phyloP scores from a whole-genome alignment of 2,888 invertebrate species.

The Drosophila limbata region DNA sequence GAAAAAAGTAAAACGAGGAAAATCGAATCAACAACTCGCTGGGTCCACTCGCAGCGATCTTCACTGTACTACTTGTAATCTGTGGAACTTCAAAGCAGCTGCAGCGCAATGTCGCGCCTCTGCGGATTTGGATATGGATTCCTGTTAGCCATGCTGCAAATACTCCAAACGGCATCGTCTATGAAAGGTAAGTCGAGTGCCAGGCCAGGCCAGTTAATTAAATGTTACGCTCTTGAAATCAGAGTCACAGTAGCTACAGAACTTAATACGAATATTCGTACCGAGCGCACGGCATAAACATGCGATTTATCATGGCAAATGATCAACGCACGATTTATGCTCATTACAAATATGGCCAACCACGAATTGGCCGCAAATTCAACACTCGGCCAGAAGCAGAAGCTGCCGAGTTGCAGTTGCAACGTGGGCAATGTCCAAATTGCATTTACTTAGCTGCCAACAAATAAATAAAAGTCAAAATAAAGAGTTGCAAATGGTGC shows the following conservation, averaged over 20 bases:
- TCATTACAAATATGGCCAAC: slow-evolving; percentile 80
- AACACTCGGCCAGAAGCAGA: slow-evolving; percentile 39
- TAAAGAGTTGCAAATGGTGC: slow-evolving; percentile 80
- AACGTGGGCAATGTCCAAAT: slow-evolving; percentile 72
- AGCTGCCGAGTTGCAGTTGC: slow-evolving; percentile 17
- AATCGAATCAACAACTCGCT: slow-evolving; percentile 25
- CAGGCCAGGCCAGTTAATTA: slow-evolving; percentile 63
- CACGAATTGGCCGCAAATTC: slow-evolving; percentile 66
- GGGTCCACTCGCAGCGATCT: slow-evolving; percentile 22
- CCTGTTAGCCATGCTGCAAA: slow-evolving; percentile 62
- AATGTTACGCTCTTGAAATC: slow-evolving; percentile 66
- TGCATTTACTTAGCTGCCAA: slow-evolving; percentile 80
- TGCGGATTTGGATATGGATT: slow-evolving; percentile 58
- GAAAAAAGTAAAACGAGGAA: slow-evolving; percentile 43
- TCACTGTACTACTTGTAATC: slow-evolving; percentile 20
- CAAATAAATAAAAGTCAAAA: slow-evolving; percentile 81
- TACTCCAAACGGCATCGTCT: slow-evolving; percentile 55
- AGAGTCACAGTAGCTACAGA: slow-evolving; percentile 59
- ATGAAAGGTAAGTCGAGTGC: slow-evolving; percentile 72
- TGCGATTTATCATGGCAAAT: slow-evolving; percentile 80
- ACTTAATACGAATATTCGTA: slow-evolving; percentile 57
- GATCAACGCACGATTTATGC: slow-evolving; percentile 81
- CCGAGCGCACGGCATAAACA: slow-evolving; percentile 61
- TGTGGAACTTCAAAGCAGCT: slow-evolving; percentile 71
- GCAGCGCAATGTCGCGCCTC: slow-evolving; percentile 70